A percentile compares a stretch with the other conserved stretches of the same genome.
Conservation (phyloP, 2,797 vertebrate species). For the Sebastes jordani region DNA sequence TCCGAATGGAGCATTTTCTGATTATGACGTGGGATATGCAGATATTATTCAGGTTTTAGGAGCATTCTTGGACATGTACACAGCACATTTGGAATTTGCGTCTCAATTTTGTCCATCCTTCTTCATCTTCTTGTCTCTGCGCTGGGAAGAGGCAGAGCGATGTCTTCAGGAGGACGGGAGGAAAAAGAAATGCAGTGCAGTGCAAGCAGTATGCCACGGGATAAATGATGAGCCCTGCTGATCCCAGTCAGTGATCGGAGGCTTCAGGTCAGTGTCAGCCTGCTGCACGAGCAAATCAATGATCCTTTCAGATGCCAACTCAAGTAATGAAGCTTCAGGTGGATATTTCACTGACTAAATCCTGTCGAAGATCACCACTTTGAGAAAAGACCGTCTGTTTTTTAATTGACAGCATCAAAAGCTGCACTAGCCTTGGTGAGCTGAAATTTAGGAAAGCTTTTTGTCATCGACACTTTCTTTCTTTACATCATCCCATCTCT, state of each 20-base stretch:
- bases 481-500: neutral
- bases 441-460: neutral
- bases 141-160: neutral
- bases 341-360: constrained; percentile 15
- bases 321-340: constrained; percentile 33
- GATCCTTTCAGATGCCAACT: constrained; percentile 24
- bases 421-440: neutral
- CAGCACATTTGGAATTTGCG: too few relatives aligned
- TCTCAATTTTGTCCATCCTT: neutral
- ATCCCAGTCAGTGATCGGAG: constrained; percentile 46
- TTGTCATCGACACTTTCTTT: neutral
- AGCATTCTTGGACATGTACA: too few relatives aligned
- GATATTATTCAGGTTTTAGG: too few relatives aligned
- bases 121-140: neutral
- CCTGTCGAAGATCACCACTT: neutral
- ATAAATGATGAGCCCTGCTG: constrained; percentile 56
- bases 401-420: neutral
- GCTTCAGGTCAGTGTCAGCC: constrained; percentile 46
- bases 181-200: constrained; percentile 4
- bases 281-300: constrained; percentile 45
- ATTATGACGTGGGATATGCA: too few relatives aligned
- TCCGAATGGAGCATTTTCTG: too few relatives aligned
- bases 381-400: neutral
- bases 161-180: neutral
- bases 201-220: constrained; percentile 29